A percentile compares a stretch with the other conserved stretches of the same genome.
Evolutionary conservation across 2,113 vertebrate species (phyloP).

Genomic region (Lethenteron reissneri): DNA sequence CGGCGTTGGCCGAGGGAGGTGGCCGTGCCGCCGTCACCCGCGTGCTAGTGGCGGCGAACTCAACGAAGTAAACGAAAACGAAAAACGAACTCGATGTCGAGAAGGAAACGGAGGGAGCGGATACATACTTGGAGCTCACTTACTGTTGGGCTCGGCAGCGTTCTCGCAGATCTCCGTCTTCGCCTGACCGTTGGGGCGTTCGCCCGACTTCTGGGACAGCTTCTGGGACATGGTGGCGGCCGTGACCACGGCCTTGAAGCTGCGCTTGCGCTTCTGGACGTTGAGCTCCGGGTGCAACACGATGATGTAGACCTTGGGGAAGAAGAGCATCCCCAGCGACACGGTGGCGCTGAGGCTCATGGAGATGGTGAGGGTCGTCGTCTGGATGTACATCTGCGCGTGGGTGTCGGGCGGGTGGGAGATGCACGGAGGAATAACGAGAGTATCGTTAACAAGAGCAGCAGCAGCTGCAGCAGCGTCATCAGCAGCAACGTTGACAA

Average conservation of each 20-base stretch:
- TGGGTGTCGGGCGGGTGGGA: too few relatives aligned
- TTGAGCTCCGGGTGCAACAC: conserved; percentile 93
- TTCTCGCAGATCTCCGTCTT: conserved; percentile 84
- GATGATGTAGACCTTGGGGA: conserved; percentile 91
- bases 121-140: conserved; percentile 8
- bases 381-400: conserved; percentile 79
- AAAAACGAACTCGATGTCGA: too few relatives aligned
- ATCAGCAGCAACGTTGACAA: too few relatives aligned
- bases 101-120: too few relatives aligned
- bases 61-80: too few relatives aligned
- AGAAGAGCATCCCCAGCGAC: conserved; percentile 89
- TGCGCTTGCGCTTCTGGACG: conserved; percentile 79
- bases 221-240: conserved; percentile 94
- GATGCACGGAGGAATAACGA: too few relatives aligned
- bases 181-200: conserved; percentile 78
- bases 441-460: too few relatives aligned
- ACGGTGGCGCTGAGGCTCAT: conserved; percentile 87
- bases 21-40: too few relatives aligned
- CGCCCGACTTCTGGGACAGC: conserved; percentile 65
- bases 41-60: too few relatives aligned
- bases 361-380: conserved; percentile 76
- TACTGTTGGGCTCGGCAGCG: conserved; percentile 60
- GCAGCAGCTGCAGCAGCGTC: too few relatives aligned
- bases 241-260: conserved; percentile 79
- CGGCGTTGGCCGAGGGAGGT: too few relatives aligned